Evolutionary conservation across 1,140 invertebrate species (phyloP).

Genomic region (Drosophila sproati): DNA sequence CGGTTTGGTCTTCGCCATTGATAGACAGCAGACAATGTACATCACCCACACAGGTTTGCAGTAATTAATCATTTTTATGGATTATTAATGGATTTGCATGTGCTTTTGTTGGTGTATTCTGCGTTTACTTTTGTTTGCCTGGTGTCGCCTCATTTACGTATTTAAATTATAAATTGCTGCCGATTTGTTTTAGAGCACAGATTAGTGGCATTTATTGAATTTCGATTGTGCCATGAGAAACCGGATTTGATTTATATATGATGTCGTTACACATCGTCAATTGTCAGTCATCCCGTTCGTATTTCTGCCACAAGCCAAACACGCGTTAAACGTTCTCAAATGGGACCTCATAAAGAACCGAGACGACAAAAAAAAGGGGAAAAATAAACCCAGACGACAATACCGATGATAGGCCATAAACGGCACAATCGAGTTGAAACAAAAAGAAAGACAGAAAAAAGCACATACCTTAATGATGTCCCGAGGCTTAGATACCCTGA

Average conservation of each 20-base stretch:
- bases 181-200: constrained; percentile 42
- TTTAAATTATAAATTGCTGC: constrained; percentile 54
- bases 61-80: constrained; percentile 80
- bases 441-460: constrained; percentile 43
- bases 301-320: constrained; percentile 24
- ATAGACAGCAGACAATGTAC: constrained; percentile 62
- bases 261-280: background rate
- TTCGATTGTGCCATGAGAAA: background rate
- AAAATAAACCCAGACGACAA: constrained; percentile 20
- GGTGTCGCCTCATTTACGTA: constrained; percentile 39
- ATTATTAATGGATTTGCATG: constrained; percentile 77
- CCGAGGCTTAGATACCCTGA: constrained; percentile 1
- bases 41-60: constrained; percentile 40
- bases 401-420: constrained; percentile 33
- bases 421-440: constrained; percentile 35
- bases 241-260: constrained; percentile 33
- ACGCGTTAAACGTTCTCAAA: constrained; percentile 33
- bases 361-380: constrained; percentile 9
- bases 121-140: constrained; percentile 8
- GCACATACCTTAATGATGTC: background rate
- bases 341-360: constrained; percentile 38
- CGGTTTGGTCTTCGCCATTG: constrained; percentile 41
- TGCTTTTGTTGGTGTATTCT: constrained; percentile 3
- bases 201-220: constrained; percentile 44
- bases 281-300: constrained; percentile 9